Evolutionary conservation across 2,113 vertebrate species (phyloP).

Genomic region (Charina bottae): DNA sequence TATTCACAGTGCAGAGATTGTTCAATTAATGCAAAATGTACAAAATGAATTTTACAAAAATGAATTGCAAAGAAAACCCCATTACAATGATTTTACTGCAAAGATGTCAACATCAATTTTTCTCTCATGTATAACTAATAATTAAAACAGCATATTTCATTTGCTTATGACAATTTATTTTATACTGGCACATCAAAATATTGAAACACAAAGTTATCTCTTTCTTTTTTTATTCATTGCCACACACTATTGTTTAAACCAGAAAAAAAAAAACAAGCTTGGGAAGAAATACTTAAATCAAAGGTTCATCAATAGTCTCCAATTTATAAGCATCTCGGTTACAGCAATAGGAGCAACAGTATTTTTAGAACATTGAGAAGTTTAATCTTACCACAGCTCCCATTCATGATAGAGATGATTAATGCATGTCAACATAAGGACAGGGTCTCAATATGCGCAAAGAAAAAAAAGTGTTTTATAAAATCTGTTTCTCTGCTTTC

Average conservation of each 20-base stretch:
- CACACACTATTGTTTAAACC: conserved; percentile 79
- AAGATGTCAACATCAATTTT: conserved; percentile 87
- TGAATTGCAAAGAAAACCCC: conserved; percentile 84
- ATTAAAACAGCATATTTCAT: conserved; percentile 84
- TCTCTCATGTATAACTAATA: conserved; percentile 86
- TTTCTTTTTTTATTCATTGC: conserved; percentile 78
- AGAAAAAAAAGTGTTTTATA: conserved; percentile 70
- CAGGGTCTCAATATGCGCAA: conserved; percentile 71
- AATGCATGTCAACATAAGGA: conserved; percentile 77
- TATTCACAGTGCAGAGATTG: conserved; percentile 86
- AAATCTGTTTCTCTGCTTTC: conserved; percentile 64
- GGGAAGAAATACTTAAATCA: conserved; percentile 82
- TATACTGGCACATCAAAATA: conserved; percentile 84
- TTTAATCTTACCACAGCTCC: conserved; percentile 78
- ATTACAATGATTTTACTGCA: conserved; percentile 85
- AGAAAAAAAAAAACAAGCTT: conserved; percentile 74
- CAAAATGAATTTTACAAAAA: conserved; percentile 87
- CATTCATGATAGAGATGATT: conserved; percentile 79
- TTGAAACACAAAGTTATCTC: conserved; percentile 82
- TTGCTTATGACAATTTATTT: conserved; percentile 84
- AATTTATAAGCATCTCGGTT: conserved; percentile 85
- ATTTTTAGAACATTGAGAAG: conserved; percentile 78
- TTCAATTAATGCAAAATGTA: conserved; percentile 86
- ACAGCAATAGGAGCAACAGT: conserved; percentile 79
- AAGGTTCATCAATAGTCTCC: conserved; percentile 81